A percentile compares a stretch with the other conserved stretches of the same genome.
These are phyloP conservation scores for Bellardia bayeri DNA, from an alignment of 2,888 invertebrate species.

Conservation along the genomic window DNA sequence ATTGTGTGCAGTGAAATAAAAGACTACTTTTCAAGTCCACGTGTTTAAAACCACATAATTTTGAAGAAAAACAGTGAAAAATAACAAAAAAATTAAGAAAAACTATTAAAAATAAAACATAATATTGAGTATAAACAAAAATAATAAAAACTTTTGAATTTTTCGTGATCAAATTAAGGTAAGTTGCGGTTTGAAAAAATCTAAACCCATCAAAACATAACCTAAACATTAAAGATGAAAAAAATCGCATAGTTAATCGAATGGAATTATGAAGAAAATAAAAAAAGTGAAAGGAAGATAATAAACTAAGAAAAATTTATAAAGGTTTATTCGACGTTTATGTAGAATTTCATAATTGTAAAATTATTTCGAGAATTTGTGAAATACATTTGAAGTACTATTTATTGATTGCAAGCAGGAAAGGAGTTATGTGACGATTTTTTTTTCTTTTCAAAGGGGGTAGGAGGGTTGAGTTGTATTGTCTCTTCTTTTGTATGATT, in stretches of 20 bases:
- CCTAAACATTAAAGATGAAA: conserved; percentile 62
- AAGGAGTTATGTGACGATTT: not conserved
- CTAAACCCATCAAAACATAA: conserved; percentile 73
- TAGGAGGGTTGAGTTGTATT: conserved; percentile 39
- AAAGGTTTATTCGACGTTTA: not conserved
- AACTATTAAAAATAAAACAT: conserved; percentile 68
- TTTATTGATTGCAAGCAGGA: conserved; percentile 42
- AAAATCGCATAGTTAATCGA: conserved; percentile 28
- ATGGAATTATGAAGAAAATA: conserved; percentile 29
- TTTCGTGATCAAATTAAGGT: conserved; percentile 74
- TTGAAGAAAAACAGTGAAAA: conserved; percentile 72
- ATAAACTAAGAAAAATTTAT: conserved; percentile 8
- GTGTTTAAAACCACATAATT: conserved; percentile 80
- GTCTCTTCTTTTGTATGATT: conserved; percentile 50
- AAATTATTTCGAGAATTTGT: not conserved
- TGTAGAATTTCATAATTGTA: conserved; percentile 20
- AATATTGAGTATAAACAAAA: conserved; percentile 67
- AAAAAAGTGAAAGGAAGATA: conserved; percentile 44
- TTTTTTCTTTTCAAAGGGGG: not conserved
- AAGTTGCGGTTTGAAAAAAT: conserved; percentile 58
- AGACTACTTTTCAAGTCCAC: conserved; percentile 78
- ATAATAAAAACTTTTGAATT: conserved; percentile 75
- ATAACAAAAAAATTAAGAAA: conserved; percentile 70
- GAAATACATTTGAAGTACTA: conserved; percentile 5
- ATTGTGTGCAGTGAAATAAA: conserved; percentile 76